Conservation (phyloP, 2,113 vertebrate genomes). For the Phoenicopterus ruber region DNA sequence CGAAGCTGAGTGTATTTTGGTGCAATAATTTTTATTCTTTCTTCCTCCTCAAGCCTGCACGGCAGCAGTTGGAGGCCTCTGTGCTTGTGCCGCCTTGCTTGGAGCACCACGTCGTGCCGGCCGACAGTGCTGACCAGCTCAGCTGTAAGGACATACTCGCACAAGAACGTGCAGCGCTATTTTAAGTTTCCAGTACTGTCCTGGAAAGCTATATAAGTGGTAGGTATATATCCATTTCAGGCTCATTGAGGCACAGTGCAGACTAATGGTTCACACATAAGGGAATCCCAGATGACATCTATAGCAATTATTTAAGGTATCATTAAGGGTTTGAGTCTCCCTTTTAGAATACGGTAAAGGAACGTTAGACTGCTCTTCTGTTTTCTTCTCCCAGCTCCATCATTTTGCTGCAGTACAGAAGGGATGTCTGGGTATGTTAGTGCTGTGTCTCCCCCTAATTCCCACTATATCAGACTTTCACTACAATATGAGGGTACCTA, state of each 20-base stretch:
- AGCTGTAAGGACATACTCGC: neutral
- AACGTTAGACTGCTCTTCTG: neutral
- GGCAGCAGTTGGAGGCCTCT: neutral
- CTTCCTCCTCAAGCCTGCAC: neutral
- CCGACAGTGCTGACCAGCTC: neutral
- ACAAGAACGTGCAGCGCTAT: neutral
- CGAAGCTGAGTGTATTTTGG: neutral
- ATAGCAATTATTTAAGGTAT: neutral
- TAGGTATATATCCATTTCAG: neutral
- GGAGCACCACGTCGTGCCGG: neutral
- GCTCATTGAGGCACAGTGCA: neutral
- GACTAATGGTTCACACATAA: neutral
- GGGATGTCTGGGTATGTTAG: neutral
- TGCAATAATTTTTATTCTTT: neutral
- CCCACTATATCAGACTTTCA: neutral
- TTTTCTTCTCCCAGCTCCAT: neutral
- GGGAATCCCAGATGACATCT: neutral
- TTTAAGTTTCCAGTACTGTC: neutral
- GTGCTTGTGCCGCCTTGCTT: neutral
- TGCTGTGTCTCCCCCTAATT: neutral
- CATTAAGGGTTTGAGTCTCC: neutral
- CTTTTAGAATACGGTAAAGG: neutral
- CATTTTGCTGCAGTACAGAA: neutral
- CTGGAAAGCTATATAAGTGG: neutral
- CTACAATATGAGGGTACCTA: neutral